phyloP scores from a whole-genome alignment of 1,140 invertebrate genomes.

The Drosophila arizonae region DNA sequence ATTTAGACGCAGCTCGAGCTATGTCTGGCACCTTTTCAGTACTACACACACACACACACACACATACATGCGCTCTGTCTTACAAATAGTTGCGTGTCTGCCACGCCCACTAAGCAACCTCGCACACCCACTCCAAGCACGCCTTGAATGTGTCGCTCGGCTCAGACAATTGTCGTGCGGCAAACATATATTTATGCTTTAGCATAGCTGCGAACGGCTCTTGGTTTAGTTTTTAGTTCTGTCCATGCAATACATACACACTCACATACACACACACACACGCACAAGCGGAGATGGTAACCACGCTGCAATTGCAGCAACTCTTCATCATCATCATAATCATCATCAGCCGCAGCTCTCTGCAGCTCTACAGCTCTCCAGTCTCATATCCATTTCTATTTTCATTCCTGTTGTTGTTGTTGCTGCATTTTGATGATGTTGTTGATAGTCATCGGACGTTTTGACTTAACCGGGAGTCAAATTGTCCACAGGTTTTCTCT shows the following conservation, averaged over 20 bases:
- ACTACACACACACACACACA: not conserved
- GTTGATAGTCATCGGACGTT: constrained; percentile 71
- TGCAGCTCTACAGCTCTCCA: constrained; percentile 2
- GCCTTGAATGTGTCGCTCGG: constrained; percentile 60
- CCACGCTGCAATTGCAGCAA: constrained; percentile 71
- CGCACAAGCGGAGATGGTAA: constrained; percentile 46
- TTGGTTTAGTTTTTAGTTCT: constrained; percentile 65
- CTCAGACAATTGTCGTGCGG: constrained; percentile 70
- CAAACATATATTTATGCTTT: constrained; percentile 74
- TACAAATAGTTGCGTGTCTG: not conserved
- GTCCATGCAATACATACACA: constrained; percentile 23
- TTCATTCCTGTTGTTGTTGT: constrained; percentile 31
- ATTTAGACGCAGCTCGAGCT: constrained; percentile 64
- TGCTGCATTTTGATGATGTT: constrained; percentile 75
- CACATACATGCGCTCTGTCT: not conserved
- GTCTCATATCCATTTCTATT: constrained; percentile 12
- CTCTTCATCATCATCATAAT: constrained; percentile 49
- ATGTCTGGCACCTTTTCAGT: constrained; percentile 59
- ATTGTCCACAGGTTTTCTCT: constrained; percentile 34
- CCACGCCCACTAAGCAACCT: constrained; percentile 26
- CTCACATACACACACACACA: constrained; percentile 12
- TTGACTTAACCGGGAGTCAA: constrained; percentile 39
- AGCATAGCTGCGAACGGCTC: constrained; percentile 26
- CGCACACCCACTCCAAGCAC: constrained; percentile 7
- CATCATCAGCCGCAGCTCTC: constrained; percentile 4